Evolutionary conservation across 37 sponge, comb jelly and placozoan species (phyloP), one percentile per base, ranked within the genome.

Genomic region (Corticium candelabrum): DNA sequence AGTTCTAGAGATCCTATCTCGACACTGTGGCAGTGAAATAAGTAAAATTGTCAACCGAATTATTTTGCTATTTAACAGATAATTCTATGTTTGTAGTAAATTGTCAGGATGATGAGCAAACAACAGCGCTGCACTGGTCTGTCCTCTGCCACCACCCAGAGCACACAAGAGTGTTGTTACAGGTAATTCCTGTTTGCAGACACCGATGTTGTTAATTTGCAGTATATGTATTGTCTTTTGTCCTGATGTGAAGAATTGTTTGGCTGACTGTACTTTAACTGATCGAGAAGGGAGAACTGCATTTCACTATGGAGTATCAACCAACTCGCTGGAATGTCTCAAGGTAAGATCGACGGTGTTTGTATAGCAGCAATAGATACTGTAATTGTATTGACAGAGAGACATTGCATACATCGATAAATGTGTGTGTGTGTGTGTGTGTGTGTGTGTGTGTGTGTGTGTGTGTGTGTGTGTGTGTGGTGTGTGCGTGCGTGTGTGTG

Each of bases 91-190:
- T 21, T 5, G 56, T 70, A 4, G 31, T 70, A 7, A 70, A 70
- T 70, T 4, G 5, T 15, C 83, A 91, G 87, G 89, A 88, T 41
- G 78, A 79, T 1, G 89, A 92, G 33, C 82, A 86, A 7, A 85
- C 88, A 1, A 82, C 85, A 38, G 81, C 89, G 29, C 82, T 92
- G 7, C 93, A 92, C 79, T 92, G 89, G 89, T 87, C 93, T 40
- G 89, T 92, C 3, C 85, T 92, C 86, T 85, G 89, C 76, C 78
- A 88, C 76, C 89, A 88, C 34, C 68, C 77, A 33, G 56, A 68
- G 3, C 89, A 92, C 82, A 80, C 85, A 40, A 68, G 68, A 2
- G 29, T 86, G 11, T 80, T 88, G 73, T 79, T 91, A 29, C 43
- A 74, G 35, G 40, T 80, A 0, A 80, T 87, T 2, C 38, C 71